Conservation (phyloP, 2,797 vertebrate species). For the Brachymystax lenok region DNA sequence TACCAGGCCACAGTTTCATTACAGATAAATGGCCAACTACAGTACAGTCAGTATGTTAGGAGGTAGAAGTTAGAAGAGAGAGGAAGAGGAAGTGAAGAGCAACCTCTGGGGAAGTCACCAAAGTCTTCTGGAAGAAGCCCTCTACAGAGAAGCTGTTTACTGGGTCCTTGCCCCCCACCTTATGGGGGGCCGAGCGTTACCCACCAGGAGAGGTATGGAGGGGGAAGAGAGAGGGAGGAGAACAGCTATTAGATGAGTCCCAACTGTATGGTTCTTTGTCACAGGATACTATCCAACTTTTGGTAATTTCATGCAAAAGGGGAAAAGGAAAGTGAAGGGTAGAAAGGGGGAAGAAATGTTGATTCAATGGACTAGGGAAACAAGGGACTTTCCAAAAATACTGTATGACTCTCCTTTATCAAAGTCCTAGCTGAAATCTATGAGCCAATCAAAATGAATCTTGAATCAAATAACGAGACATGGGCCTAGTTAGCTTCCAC, state of each 20-base stretch:
- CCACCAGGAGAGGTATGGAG: slow-evolving; percentile 29
- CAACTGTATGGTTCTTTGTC: neutral
- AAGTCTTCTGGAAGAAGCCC: slow-evolving; percentile 94
- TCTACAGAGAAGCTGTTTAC: slow-evolving; percentile 88
- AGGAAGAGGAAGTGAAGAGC: slow-evolving; percentile 60
- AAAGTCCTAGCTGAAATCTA: neutral
- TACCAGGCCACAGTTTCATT: neutral
- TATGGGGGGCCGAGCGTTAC: slow-evolving; percentile 65
- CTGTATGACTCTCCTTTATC: neutral
- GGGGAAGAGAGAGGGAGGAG: slow-evolving; percentile 55
- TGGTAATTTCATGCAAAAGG: slow-evolving; percentile 32
- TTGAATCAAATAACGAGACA: slow-evolving; percentile 25
- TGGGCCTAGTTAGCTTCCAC: neutral
- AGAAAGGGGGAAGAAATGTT: slow-evolving; percentile 10
- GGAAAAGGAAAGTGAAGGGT: neutral
- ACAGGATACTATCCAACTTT: neutral
- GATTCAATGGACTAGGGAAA: neutral
- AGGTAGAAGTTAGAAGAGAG: neutral
- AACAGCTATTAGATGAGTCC: slow-evolving; percentile 59
- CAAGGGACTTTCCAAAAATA: no score
- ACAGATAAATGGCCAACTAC: neutral
- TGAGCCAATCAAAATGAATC: slow-evolving; percentile 7
- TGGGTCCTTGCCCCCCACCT: slow-evolving; percentile 85
- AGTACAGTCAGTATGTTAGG: neutral
- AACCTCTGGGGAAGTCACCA: slow-evolving; percentile 96